A percentile compares a stretch with the other conserved stretches of the same genome.
Evolutionary conservation across 2,888 invertebrate species (phyloP).

Genomic region (Onthophagus sagittarius): DNA sequence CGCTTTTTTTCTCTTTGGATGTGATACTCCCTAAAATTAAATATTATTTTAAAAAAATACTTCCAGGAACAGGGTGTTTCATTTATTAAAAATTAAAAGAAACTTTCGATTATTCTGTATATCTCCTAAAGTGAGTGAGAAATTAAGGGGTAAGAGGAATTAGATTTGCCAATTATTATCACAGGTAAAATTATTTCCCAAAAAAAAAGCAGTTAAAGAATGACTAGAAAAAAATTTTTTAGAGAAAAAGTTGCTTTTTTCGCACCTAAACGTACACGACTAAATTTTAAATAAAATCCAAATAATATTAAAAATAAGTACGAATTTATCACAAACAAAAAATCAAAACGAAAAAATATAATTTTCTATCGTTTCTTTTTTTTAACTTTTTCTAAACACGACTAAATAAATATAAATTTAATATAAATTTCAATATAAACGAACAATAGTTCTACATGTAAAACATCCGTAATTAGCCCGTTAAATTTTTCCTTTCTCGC

Average conservation of each 20-base stretch:
- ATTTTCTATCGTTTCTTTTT: too few relatives aligned
- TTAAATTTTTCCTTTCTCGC: neutral
- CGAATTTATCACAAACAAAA: slow-evolving; percentile 30
- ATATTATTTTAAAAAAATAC: slow-evolving; percentile 19
- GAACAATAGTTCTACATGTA: slow-evolving; percentile 14
- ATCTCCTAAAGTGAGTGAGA: neutral
- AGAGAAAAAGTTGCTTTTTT: slow-evolving; percentile 2
- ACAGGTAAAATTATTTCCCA: slow-evolving; percentile 4
- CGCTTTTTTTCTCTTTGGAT: slow-evolving; percentile 24
- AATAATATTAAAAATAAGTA: slow-evolving; percentile 27
- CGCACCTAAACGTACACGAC: slow-evolving; percentile 4
- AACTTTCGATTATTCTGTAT: slow-evolving; percentile 6
- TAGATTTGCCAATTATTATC: slow-evolving; percentile 5
- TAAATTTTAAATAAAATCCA: neutral
- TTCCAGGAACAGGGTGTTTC: slow-evolving; percentile 22
- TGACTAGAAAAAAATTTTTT: slow-evolving; percentile 1
- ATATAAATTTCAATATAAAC: slow-evolving; percentile 14
- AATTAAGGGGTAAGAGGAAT: neutral
- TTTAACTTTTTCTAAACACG: neutral
- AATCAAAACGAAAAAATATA: slow-evolving; percentile 21
- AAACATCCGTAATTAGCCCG: slow-evolving; percentile 1
- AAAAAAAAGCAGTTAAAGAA: slow-evolving; percentile 4
- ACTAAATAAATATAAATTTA: slow-evolving; percentile 12
- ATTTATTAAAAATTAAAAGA: slow-evolving; percentile 11
- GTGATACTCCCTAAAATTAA: slow-evolving; percentile 26